A percentile compares a stretch with the other conserved stretches of the same genome.
Evolutionary conservation across 2,113 vertebrate genomes (phyloP).

Genomic region (Empidonax traillii): DNA sequence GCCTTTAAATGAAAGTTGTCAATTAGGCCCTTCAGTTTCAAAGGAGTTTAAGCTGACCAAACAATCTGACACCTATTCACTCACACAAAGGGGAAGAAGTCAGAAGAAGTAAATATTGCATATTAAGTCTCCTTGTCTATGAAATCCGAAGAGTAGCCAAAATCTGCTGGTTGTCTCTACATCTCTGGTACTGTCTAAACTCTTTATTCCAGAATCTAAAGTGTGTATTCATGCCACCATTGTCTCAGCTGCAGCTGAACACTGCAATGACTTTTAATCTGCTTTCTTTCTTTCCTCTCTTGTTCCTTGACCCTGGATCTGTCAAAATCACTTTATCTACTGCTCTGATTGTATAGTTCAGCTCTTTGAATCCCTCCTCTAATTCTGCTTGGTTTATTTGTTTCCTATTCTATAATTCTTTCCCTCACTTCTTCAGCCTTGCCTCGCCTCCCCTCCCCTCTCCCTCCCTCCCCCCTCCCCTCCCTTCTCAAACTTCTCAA

Average conservation of each 20-base stretch:
- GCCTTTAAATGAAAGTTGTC: slow-evolving; percentile 63
- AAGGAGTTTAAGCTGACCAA: slow-evolving; percentile 57
- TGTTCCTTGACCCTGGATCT: slow-evolving; percentile 3
- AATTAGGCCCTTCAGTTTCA: slow-evolving; percentile 57
- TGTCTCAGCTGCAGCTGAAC: slow-evolving; percentile 27
- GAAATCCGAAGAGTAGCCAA: slow-evolving; percentile 26
- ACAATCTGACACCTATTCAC: slow-evolving; percentile 44
- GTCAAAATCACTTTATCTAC: slow-evolving; percentile 4
- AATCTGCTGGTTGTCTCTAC: not conserved
- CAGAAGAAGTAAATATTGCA: slow-evolving; percentile 47
- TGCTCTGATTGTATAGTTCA: not conserved
- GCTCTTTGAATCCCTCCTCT: not conserved
- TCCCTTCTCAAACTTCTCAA: not conserved
- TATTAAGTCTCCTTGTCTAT: slow-evolving; percentile 47
- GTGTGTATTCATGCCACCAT: slow-evolving; percentile 16
- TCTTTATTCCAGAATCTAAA: slow-evolving; percentile 32
- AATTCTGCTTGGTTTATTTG: not conserved
- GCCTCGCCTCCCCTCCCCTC: too few relatives aligned
- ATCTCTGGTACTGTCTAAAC: slow-evolving; percentile 5
- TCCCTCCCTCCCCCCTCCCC: too few relatives aligned
- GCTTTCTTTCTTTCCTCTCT: not conserved
- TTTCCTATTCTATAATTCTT: not conserved
- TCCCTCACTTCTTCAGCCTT: not conserved
- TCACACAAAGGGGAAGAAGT: slow-evolving; percentile 34
- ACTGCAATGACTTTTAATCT: slow-evolving; percentile 32